A percentile compares a stretch with the other conserved stretches of the same genome.
These are phyloP conservation scores for Montifringilla adamsi DNA, from an alignment of 2,113 vertebrate genomes.

Conservation along the genomic window DNA sequence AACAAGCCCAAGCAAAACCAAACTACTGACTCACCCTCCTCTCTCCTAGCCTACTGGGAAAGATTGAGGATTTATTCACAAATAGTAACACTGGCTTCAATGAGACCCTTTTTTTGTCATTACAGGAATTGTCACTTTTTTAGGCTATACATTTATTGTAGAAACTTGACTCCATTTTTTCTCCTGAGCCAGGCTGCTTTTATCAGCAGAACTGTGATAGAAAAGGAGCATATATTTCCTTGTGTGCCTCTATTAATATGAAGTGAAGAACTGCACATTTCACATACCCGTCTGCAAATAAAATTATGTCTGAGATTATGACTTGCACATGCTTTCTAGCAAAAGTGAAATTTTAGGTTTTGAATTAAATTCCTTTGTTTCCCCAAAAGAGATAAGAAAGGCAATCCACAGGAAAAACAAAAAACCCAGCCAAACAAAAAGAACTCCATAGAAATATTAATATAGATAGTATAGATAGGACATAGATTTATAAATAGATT, in stretches of 20 bases:
- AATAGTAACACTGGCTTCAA: neutral
- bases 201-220: neutral
- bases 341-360: neutral
- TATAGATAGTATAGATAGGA: neutral
- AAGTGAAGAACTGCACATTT: neutral
- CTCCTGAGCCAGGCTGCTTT: neutral
- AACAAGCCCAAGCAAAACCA: constrained; percentile 57
- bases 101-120: neutral
- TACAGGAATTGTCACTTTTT: neutral
- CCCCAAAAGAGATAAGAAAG: neutral
- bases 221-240: neutral
- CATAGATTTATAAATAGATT: neutral
- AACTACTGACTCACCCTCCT: constrained; percentile 28
- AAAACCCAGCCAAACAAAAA: neutral
- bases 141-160: neutral
- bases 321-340: neutral
- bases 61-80: neutral
- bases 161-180: neutral
- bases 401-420: neutral
- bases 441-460: neutral
- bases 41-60: neutral
- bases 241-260: neutral
- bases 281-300: neutral
- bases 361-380: neutral
- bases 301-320: neutral